Base-by-base conservation (phyloP, 2,888 invertebrate species). In the Dryadula phaetusa region DNA sequence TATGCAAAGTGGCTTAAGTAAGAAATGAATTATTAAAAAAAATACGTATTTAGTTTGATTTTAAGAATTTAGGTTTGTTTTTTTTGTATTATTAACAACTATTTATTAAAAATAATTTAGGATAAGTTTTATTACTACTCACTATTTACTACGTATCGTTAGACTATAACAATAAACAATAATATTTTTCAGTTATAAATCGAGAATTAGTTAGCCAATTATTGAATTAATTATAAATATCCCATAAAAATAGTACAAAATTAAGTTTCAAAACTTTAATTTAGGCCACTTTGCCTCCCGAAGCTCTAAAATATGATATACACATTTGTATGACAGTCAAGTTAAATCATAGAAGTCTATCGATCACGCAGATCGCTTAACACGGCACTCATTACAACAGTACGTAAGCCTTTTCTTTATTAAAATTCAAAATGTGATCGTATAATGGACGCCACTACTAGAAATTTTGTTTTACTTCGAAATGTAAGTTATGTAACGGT, bases 291-390 rank as follows among this genome's bases (percentile, higher is more conserved):
- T 56, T 28, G 28, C 1, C 7, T 22, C 25, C 16, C 16, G 2
- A 8, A 34, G 5, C 4, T 3, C 32, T 10, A 28, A 3, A 28
- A 4, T 22, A 16, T 16, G 25, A 28, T 37, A 62, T 37, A 53
- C 42, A 32, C 52, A 63, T 70, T 69, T 47, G 64, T 70, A 72
- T 72, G 73, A 61, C 52, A 64, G 68, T 56, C 67, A 18, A 25
- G 58, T 53, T 22, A 61, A 58, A 67, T 61, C 32, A 66, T 62
- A 64, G 62, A 54, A 65, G 53, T 49, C n/a, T 66, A 68, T 70
- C 68, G 25, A 40, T 49, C 63, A 70, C 70, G 63, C 60, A 60
- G 47, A 68, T 70, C 65, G 53, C 25, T 52, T 37, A 37, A 16
- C 20, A 22, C 25, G 42, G 32, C 16, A 49, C 52, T 52, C 65